Percentiles rank a stretch among this genome's conserved stretches.
Conservation (phyloP, 2,113 vertebrate genomes). For the Telmatochromis sp. region DNA sequence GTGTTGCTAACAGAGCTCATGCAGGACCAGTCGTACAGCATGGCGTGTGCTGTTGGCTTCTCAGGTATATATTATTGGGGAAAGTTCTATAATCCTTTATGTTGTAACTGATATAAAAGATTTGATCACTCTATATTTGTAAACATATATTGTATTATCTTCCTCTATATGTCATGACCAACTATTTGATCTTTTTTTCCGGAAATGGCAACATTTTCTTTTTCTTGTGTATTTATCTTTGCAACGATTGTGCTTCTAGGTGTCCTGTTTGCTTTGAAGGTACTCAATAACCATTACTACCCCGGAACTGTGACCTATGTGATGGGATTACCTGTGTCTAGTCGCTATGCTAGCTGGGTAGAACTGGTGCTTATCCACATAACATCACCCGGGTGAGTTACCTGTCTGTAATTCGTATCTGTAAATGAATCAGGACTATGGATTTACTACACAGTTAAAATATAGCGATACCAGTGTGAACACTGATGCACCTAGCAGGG, state of each 20-base stretch:
- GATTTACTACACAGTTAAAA: neutral
- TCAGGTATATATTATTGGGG: constrained; percentile 75
- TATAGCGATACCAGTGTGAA: neutral
- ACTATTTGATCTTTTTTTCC: neutral
- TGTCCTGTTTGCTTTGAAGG: constrained; percentile 93
- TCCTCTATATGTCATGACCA: accelerated
- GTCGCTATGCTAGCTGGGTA: constrained; percentile 84
- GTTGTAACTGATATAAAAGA: neutral
- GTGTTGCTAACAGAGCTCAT: constrained; percentile 63
- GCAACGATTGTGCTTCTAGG: constrained; percentile 65
- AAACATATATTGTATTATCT: neutral
- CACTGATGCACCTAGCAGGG: neutral
- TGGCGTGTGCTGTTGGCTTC: constrained; percentile 86
- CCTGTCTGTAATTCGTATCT: neutral
- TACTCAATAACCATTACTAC: constrained; percentile 85
- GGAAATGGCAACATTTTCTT: neutral
- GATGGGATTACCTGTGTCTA: constrained; percentile 78
- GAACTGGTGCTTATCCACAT: constrained; percentile 89
- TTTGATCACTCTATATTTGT: neutral
- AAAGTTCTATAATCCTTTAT: neutral
- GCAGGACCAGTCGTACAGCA: constrained; percentile 71
- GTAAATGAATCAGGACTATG: neutral
- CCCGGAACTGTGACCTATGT: constrained; percentile 78
- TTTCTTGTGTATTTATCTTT: neutral
- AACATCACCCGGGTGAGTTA: constrained; percentile 80